Base-by-base conservation (phyloP, 2,113 vertebrate species). In the Tinamus guttatus region DNA sequence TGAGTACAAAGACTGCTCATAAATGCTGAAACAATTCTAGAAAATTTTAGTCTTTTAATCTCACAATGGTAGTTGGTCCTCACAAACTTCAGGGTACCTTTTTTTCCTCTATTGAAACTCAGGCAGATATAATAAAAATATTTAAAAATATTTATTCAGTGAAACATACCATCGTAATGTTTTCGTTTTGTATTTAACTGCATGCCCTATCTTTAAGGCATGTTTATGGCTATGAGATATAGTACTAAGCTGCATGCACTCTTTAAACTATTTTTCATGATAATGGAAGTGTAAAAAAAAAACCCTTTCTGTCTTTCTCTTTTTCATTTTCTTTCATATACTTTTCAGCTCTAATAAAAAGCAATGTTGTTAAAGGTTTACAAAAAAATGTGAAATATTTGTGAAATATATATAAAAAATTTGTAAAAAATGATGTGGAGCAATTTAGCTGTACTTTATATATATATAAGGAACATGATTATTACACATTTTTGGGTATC, bases 221-320 rank as follows among this genome's bases (percentile, higher is more conserved):
- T n/a, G 8, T 7, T 87, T 91, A 67, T 6, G 36, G 28, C 11
- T 67, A 59, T 8, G 24, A 21, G 1, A 5, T 34, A 18, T 22
- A 34, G 4, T 68, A 54, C 14, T 60, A 75, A 1, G 8, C 9
- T 85, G 6, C 10, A 62, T 5, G 2, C 45, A 19, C 14, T 64
- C 9, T 45, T 82, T 40, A 51, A 65, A 56, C 2, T 24, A 2
- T 1, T 40, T 62, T 67, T 54, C 14, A 10, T 2, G 2, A 16
- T 30, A 70, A 59, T 25, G 8, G 20, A 67, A 70, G 34, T 18
- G 1, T 34, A 49, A 75, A 84, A 75, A 38, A 38, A 0, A 34
- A 9, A 0, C 1, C 1, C 1, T 2, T n/a, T 62, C 51, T 22
- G 11, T 62, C 9, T 20, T 21, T 60, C 36, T 52, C 17, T 34